Conservation (phyloP, 2,888 invertebrate genomes). For the Ophion ellenae region DNA sequence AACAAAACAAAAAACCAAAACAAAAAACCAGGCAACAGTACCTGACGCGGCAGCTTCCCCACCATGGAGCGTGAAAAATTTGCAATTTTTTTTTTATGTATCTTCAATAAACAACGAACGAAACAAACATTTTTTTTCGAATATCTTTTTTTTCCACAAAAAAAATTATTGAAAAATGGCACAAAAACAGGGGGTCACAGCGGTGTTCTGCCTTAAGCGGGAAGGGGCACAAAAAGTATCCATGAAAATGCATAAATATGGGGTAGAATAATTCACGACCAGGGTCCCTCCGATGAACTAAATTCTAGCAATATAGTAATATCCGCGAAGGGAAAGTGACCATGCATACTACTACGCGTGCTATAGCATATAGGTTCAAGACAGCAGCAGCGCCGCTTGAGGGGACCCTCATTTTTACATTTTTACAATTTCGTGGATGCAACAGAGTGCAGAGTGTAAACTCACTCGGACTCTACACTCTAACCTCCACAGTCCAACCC, state of each 20-base stretch:
- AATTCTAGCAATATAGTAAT: not conserved
- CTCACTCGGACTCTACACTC: not conserved
- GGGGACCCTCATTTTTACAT: not conserved
- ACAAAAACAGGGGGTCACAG: no score
- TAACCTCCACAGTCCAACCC: no score
- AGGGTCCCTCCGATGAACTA: not conserved
- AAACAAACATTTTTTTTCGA: no score
- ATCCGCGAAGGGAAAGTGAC: not conserved
- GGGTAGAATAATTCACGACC: not conserved
- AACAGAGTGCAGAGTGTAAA: not conserved
- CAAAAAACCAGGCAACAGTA: no score
- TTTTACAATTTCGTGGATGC: not conserved
- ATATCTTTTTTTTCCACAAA: no score
- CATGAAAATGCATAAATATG: not conserved
- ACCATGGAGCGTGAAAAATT: no score
- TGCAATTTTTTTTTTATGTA: no score
- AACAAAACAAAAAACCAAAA: no score
- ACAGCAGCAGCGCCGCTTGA: not conserved
- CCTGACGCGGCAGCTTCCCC: no score
- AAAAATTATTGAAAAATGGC: no score
- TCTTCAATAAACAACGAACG: no score
- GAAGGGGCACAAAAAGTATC: not conserved
- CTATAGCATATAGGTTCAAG: not conserved
- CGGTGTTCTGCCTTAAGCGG: no score
- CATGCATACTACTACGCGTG: not conserved